These are phyloP conservation scores for Arctia plantaginis DNA, from an alignment of 2,888 invertebrate species.

Conservation along the genomic window DNA sequence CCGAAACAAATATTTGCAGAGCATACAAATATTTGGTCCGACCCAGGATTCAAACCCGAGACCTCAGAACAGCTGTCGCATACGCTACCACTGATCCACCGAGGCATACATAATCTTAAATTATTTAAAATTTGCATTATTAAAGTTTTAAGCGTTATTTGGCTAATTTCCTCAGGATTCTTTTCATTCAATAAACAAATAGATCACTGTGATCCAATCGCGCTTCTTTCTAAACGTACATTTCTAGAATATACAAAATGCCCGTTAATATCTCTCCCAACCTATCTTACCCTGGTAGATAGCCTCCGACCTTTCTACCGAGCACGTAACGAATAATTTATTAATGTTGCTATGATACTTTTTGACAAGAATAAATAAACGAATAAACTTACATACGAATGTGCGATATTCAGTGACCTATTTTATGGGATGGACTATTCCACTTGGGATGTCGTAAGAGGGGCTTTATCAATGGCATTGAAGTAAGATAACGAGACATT, in stretches of 20 bases:
- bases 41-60: too few species aligned
- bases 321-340: constrained; percentile 41
- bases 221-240: constrained; percentile 44
- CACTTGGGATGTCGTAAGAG: neutral
- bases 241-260: constrained; percentile 58
- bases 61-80: too few species aligned
- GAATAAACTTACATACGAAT: neutral
- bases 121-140: too few species aligned
- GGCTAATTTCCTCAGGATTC: neutral
- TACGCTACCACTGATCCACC: too few species aligned
- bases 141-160: too few species aligned
- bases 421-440: neutral
- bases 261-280: constrained; percentile 39
- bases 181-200: constrained; percentile 7
- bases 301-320: constrained; percentile 61
- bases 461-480: neutral
- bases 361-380: constrained; percentile 15
- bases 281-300: constrained; percentile 63
- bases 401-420: neutral
- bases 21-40: too few species aligned
- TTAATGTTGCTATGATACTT: constrained; percentile 37
- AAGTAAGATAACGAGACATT: neutral
- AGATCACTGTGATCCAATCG: constrained; percentile 25
- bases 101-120: too few species aligned
- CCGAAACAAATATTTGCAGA: too few species aligned